A percentile compares a stretch with the other conserved stretches of the same genome.
phyloP scores from a whole-genome alignment of 2,888 invertebrate species.

The Myathropa florea region DNA sequence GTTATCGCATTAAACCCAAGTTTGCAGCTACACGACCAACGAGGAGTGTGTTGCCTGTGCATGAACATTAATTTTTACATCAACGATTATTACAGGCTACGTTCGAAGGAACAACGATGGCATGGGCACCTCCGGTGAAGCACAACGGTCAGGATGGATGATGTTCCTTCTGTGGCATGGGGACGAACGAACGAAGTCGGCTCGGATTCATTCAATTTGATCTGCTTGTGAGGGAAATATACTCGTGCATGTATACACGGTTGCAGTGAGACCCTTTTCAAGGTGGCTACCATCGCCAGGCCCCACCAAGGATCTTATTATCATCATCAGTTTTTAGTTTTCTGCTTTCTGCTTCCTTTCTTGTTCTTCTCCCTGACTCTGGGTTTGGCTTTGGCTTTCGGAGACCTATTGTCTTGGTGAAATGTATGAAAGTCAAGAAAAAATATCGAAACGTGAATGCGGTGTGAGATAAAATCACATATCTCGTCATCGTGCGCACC shows the following conservation, averaged over 20 bases:
- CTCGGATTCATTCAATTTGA: constrained; percentile 61
- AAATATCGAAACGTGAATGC: constrained; percentile 16
- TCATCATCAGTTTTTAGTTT: constrained; percentile 28
- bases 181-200: not conserved
- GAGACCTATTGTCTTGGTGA: constrained; percentile 31
- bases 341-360: not conserved
- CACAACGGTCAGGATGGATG: not conserved
- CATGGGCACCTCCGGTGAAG: not conserved
- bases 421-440: constrained; percentile 7
- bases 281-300: constrained; percentile 6
- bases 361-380: not conserved
- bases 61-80: constrained; percentile 67
- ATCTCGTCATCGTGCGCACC: not conserved
- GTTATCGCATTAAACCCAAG: constrained; percentile 63
- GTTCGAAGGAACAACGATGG: not conserved
- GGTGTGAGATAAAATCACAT: constrained; percentile 41
- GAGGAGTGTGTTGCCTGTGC: constrained; percentile 23
- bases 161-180: too few relatives aligned
- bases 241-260: not conserved
- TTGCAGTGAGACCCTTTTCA: constrained; percentile 52
- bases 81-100: constrained; percentile 52
- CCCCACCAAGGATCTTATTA: constrained; percentile 42
- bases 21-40: constrained; percentile 47
- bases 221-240: constrained; percentile 9
- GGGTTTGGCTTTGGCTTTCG: constrained; percentile 27